A percentile compares a stretch with the other conserved stretches of the same genome.
Evolutionary conservation across 1,140 invertebrate species (phyloP).

Genomic region (Heliconius congener): DNA sequence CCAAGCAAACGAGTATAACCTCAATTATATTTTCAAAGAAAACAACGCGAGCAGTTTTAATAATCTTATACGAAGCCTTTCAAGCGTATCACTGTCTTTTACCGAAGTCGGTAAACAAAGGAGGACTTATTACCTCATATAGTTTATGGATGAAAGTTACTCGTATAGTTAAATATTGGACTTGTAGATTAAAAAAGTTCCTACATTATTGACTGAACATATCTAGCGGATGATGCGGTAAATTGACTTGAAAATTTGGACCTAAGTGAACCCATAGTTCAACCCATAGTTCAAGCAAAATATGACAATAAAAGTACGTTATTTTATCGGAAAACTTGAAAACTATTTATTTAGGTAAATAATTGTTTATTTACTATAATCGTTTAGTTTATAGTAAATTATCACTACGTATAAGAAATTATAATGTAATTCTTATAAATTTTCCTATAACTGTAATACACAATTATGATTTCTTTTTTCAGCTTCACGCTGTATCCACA

Average conservation of each 20-base stretch:
- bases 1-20: background rate
- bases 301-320: background rate
- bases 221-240: background rate
- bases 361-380: too few relatives aligned
- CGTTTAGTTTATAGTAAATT: too few relatives aligned
- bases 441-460: too few relatives aligned
- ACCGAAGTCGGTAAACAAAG: constrained; percentile 24
- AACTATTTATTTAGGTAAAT: too few relatives aligned
- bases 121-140: background rate
- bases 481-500: too few relatives aligned
- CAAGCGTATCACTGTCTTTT: constrained; percentile 18
- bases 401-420: too few relatives aligned
- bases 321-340: background rate
- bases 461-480: too few relatives aligned
- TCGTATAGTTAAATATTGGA: constrained; percentile 30
- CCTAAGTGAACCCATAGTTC: too few relatives aligned
- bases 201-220: constrained; percentile 27
- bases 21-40: constrained; percentile 13
- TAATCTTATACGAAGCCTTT: constrained; percentile 13
- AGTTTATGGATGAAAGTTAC: constrained; percentile 17
- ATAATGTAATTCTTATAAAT: too few relatives aligned
- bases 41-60: constrained; percentile 18
- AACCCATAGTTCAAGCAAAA: background rate
- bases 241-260: constrained; percentile 1
- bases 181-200: constrained; percentile 39